Base-by-base conservation (phyloP, 2,797 vertebrate genomes). In the Propithecus perrieri region DNA sequence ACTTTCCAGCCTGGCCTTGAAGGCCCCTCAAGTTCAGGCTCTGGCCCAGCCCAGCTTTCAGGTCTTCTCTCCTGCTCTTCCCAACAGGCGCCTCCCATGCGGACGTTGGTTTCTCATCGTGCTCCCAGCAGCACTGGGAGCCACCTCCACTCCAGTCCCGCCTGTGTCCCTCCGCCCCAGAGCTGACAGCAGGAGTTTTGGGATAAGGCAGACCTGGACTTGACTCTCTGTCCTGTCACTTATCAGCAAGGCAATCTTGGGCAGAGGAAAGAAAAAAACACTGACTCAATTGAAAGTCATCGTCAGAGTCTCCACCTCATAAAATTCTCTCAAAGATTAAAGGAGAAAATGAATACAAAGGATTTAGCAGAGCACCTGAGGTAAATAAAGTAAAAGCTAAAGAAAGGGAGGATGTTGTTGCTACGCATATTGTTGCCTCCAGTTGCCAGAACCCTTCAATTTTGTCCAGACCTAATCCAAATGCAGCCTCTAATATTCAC, bases 91-190 rank as follows among this genome's bases (percentile, higher is more conserved):
- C 5, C 38, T 24, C 38, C 7, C 11, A 26, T 33, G 4, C 41
- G 35, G 18, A 63, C 12, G 13, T 33, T 28, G 24, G 57, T 35
- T 74, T 81, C 46, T 84, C 55, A 35, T 14, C 11, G 0, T 13
- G 50, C 7, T 67, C 22, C n/a, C 17, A 46, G 28, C 0, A 76
- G n/a, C 14, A 1, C 0, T 20, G 3, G 0, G 33, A 28, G 1
- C 2, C 4, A 0, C 15, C 53, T 50, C 46, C 26, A 12, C 0
- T 0, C 8, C 0, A 1, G 4, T 0, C 35, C 24, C 11, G 0
- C 6, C 22, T 35, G 2, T 9, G 20, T 22, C 28, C 2, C 15
- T 28, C 33, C 7, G 4, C 15, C 17, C 57, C 17, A 28, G n/a
- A 17, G 20, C 28, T 53, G 30, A 38, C 38, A 74, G n/a, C 38